Conservation (phyloP, 30 jellyfish, hydroid and myxozoan species). For the Mastigias papua region DNA sequence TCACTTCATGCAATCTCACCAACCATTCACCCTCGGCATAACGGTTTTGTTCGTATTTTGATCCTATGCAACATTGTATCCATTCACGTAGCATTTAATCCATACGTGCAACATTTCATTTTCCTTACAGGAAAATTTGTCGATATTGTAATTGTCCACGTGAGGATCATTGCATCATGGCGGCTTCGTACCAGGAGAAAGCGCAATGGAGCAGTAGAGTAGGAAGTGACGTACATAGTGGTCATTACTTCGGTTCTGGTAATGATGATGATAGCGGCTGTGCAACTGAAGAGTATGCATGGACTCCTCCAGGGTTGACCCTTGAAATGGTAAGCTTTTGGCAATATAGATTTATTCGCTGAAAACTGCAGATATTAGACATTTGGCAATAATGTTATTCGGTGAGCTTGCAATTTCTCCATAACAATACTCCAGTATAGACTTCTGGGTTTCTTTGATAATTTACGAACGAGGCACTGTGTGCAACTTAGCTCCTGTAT, state of each 20-base stretch:
- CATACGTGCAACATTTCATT: too few relatives aligned
- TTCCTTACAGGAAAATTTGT: conserved; percentile 80
- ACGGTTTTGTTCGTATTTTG: too few relatives aligned
- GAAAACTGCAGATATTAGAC: not conserved
- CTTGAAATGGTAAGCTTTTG: not conserved
- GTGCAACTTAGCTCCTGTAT: not conserved
- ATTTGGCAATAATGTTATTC: not conserved
- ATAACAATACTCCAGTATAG: too few relatives aligned
- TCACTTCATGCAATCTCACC: too few relatives aligned
- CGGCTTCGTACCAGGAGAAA: conserved; percentile 69
- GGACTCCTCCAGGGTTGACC: conserved; percentile 97
- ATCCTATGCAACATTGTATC: too few relatives aligned
- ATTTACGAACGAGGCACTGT: too few relatives aligned
- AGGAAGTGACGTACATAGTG: conserved; percentile 48
- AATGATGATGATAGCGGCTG: conserved; percentile 98
- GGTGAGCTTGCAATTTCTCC: too few relatives aligned
- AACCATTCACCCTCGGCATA: too few relatives aligned
- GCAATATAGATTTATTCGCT: not conserved
- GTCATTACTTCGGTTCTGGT: conserved; percentile 71
- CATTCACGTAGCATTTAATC: too few relatives aligned
- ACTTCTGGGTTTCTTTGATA: too few relatives aligned
- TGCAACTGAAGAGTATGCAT: conserved; percentile 94
- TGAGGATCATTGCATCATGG: conserved; percentile 92
- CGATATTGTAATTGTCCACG: conserved; percentile 93
- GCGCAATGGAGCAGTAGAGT: conserved; percentile 46